These are phyloP conservation scores for Cerastis leucographa DNA, from an alignment of 2,888 invertebrate genomes.

Conservation along the genomic window DNA sequence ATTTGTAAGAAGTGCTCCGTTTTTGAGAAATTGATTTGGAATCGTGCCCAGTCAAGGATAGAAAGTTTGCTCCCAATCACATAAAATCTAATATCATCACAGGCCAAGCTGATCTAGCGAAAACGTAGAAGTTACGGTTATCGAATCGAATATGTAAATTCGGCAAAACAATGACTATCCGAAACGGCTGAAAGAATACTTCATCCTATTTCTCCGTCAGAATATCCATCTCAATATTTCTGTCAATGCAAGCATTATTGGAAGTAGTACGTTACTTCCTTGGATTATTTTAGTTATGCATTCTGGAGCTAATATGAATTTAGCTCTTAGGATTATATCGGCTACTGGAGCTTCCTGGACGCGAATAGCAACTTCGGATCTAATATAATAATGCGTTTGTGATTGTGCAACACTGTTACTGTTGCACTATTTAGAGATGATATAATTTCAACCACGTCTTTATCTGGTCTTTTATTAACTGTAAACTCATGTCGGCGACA, in stretches of 20 bases:
- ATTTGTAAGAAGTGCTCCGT: slow-evolving; percentile 21
- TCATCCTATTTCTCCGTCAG: slow-evolving; percentile 31
- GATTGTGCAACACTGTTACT: slow-evolving; percentile 74
- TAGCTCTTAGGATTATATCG: slow-evolving; percentile 69
- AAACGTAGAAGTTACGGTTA: background rate
- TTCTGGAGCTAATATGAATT: slow-evolving; percentile 66
- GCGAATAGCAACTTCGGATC: slow-evolving; percentile 79
- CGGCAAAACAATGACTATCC: slow-evolving; percentile 20
- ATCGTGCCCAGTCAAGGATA: slow-evolving; percentile 10
- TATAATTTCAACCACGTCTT: slow-evolving; percentile 38
- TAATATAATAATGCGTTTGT: slow-evolving; percentile 75
- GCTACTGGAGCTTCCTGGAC: slow-evolving; percentile 78
- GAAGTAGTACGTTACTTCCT: slow-evolving; percentile 63
- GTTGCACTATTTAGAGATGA: slow-evolving; percentile 29
- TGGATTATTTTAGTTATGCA: slow-evolving; percentile 64
- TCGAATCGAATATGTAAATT: slow-evolving; percentile 1
- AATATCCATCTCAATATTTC: slow-evolving; percentile 65
- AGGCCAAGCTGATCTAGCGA: background rate
- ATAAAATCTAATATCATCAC: slow-evolving; percentile 18
- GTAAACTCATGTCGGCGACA: slow-evolving; percentile 8
- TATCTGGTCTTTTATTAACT: background rate
- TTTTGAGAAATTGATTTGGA: slow-evolving; percentile 18
- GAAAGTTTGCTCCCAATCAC: background rate
- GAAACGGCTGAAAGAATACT: slow-evolving; percentile 30
- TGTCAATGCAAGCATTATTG: slow-evolving; percentile 66